Evolutionary conservation across 2,888 invertebrate genomes (phyloP).

Genomic region (Trissolcus brochymenae): DNA sequence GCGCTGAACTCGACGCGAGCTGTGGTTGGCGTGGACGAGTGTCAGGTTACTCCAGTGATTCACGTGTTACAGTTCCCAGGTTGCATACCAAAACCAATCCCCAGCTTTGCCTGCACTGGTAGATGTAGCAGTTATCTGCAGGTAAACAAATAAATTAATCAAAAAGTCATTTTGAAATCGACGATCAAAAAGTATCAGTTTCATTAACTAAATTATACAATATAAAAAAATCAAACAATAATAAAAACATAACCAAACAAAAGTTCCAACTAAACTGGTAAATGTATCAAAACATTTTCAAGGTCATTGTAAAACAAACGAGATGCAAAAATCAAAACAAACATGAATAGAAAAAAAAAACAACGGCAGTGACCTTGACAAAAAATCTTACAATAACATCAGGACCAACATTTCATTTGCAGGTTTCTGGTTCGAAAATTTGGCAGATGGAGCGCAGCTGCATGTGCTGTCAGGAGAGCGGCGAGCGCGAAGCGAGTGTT

Average conservation of each 20-base stretch:
- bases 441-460: constrained; percentile 98
- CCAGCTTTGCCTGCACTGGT: constrained; percentile 94
- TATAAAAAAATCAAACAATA: no score
- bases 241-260: no score
- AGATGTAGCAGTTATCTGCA: constrained; percentile 94
- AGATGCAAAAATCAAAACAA: neutral
- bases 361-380: no score
- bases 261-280: no score
- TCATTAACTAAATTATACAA: no score
- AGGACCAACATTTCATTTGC: no score
- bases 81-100: constrained; percentile 94
- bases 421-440: constrained; percentile 96
- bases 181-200: no score
- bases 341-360: neutral
- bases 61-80: constrained; percentile 94
- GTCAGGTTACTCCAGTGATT: constrained; percentile 93
- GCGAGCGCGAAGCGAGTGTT: constrained; percentile 92
- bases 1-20: constrained; percentile 66
- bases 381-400: no score
- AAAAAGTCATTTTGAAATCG: neutral
- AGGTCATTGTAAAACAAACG: no score
- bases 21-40: constrained; percentile 82
- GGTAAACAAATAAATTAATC: constrained; percentile 77
- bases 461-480: constrained; percentile 96
- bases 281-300: no score